Evolutionary conservation across 2,113 vertebrate species (phyloP).

Genomic region (Formicarius rufipectus): DNA sequence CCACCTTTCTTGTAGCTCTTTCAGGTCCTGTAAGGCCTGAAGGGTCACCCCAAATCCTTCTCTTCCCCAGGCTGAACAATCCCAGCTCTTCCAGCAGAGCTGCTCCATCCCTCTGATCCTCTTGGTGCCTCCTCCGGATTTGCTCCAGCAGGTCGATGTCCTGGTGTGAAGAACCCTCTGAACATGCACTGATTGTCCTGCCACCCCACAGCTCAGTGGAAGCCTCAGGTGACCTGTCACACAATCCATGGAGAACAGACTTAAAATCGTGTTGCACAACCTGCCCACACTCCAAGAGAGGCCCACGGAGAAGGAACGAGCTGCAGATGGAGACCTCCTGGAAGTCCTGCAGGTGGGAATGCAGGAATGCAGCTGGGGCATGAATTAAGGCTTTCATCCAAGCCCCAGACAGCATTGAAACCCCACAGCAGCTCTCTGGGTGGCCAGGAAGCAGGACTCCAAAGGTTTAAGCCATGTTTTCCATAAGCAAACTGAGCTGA

Average conservation of each 20-base stretch:
- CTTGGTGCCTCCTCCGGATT: not conserved
- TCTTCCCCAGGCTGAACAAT: not conserved
- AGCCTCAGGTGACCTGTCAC: not conserved
- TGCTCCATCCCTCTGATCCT: not conserved
- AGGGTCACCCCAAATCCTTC: not conserved
- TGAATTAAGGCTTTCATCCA: not conserved
- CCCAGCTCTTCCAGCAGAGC: not conserved
- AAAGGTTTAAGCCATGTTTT: not conserved
- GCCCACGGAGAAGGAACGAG: not conserved
- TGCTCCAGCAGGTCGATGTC: not conserved
- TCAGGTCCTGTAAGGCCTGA: not conserved
- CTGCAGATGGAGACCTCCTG: not conserved
- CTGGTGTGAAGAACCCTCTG: not conserved
- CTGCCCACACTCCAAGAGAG: not conserved
- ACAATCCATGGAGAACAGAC: not conserved
- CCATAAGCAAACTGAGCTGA: not conserved
- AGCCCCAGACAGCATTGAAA: not conserved
- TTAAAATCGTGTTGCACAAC: not conserved
- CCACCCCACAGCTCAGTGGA: not conserved
- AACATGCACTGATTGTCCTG: not conserved
- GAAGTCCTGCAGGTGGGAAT: not conserved
- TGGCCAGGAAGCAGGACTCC: not conserved
- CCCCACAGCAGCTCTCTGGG: not conserved
- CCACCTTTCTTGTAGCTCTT: not conserved
- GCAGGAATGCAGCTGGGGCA: not conserved